Evolutionary conservation across 2,797 vertebrate species (phyloP), one percentile per base, ranked within the genome.

Genomic region (Ptychadena robeensis): DNA sequence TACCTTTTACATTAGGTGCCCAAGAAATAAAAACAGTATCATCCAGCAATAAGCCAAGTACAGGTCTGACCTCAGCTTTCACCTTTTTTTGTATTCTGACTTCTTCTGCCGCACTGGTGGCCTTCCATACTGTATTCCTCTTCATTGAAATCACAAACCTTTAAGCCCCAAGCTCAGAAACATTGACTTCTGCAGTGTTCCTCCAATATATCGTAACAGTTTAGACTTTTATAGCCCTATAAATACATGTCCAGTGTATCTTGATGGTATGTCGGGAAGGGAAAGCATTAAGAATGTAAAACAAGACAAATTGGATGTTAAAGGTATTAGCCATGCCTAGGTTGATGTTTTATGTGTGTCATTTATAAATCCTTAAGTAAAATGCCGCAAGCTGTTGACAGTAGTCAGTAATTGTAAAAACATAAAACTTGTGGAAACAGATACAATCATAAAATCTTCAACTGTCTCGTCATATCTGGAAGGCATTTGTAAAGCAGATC

Each of bases 341-440:
- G 66, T 64, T 71, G 65, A 82, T 73, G 30, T 77, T 79, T 72
- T 66, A 83, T 37, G 73, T 37, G 57, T 82, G 81, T 64, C 30
- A 77, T 82, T 82, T 70, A 61, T 78, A 63, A 65, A 38, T 72
- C 31, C 31, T 67, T 22, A 11, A 37, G 40, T 40, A 69, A 79
- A 57, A 44, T 67, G 25, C 3, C 9, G 34, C 27, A 38, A 18
- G 28, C 75, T 67, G 40, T 31, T 73, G 61, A 79, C 75, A 71
- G 48, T 63, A 40, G 32, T 15, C 1, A 31, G 38, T 64, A 78
- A 72, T 65, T 65, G 34, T 15, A 1, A 59, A 65, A 66, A 72
- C 59, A 72, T 57, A 66, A 83, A 78, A 83, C 69, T 59, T 83
- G 69, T 73, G 40, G 70, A 77, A 78, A 83, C 18, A 73, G 74